Conservation (phyloP, 1,140 invertebrate species). For the Sitophilus oryzae region DNA sequence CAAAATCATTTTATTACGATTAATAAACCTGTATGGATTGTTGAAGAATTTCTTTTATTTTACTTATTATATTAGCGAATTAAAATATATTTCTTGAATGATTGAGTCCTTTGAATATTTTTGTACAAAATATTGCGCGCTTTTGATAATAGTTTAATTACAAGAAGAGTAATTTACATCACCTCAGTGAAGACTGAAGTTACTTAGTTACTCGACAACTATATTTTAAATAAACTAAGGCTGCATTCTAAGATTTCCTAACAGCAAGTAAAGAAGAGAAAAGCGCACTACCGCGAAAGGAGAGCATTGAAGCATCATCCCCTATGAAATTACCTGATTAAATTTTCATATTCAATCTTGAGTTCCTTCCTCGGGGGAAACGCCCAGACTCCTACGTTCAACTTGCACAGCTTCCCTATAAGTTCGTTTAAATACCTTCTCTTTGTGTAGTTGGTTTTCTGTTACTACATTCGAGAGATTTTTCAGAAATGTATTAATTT, state of each 20-base stretch:
- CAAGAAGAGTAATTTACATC: no score
- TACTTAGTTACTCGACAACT: slow-evolving; percentile 32
- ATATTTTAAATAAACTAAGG: slow-evolving; percentile 30
- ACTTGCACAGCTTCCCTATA: slow-evolving; percentile 27
- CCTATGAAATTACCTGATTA: slow-evolving; percentile 58
- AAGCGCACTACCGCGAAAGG: slow-evolving; percentile 25
- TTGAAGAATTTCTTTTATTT: no score
- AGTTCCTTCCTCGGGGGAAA: slow-evolving; percentile 48
- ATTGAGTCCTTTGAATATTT: no score
- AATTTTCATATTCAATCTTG: slow-evolving; percentile 63
- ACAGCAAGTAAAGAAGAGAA: slow-evolving; percentile 31
- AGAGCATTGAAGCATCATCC: slow-evolving; percentile 40
- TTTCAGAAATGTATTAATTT: no score
- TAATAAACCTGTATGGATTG: no score
- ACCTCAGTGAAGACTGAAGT: no score
- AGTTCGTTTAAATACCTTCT: slow-evolving; percentile 21
- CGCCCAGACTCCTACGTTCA: slow-evolving; percentile 25
- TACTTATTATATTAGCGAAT: no score
- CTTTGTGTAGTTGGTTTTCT: not conserved
- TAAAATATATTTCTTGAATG: no score
- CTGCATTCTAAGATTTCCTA: slow-evolving; percentile 19
- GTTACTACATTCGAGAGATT: no score
- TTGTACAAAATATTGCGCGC: no score
- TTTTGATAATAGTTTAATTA: no score
- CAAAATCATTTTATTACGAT: no score